phyloP scores from a whole-genome alignment of 2,888 invertebrate genomes.

The Himalopsyche kuldschensis region DNA sequence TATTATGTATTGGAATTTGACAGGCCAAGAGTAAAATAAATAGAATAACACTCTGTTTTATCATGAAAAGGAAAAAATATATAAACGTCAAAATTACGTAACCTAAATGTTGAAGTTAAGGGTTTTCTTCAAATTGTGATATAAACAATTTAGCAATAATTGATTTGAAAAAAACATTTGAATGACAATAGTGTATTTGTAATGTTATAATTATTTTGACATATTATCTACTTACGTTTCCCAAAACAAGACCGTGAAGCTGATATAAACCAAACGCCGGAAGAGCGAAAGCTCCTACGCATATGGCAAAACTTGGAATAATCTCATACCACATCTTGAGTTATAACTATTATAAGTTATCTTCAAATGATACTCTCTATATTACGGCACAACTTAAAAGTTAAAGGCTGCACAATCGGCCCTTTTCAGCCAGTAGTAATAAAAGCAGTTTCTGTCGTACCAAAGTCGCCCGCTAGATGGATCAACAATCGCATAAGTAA shows the following conservation, averaged over 20 bases:
- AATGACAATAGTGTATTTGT: not conserved
- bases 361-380: not conserved
- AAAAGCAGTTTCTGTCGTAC: not conserved
- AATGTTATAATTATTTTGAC: not conserved
- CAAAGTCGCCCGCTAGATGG: constrained; percentile 16
- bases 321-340: constrained; percentile 65
- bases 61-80: not conserved
- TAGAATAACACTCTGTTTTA: constrained; percentile 7
- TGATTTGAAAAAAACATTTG: not conserved
- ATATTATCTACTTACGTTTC: constrained; percentile 60
- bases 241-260: constrained; percentile 61
- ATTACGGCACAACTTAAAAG: not conserved
- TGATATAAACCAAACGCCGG: constrained; percentile 67
- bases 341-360: not conserved
- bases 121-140: no score
- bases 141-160: not conserved
- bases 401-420: not conserved
- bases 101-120: not conserved
- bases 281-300: constrained; percentile 52
- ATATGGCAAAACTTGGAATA: constrained; percentile 57
- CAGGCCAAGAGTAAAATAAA: no score
- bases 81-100: not conserved
- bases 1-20: no score
- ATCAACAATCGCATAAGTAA: not conserved
- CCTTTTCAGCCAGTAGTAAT: not conserved